Evolutionary conservation across 2,113 vertebrate species (phyloP), one percentile per base, ranked within the genome.

Genomic region (Pardalotus punctatus): DNA sequence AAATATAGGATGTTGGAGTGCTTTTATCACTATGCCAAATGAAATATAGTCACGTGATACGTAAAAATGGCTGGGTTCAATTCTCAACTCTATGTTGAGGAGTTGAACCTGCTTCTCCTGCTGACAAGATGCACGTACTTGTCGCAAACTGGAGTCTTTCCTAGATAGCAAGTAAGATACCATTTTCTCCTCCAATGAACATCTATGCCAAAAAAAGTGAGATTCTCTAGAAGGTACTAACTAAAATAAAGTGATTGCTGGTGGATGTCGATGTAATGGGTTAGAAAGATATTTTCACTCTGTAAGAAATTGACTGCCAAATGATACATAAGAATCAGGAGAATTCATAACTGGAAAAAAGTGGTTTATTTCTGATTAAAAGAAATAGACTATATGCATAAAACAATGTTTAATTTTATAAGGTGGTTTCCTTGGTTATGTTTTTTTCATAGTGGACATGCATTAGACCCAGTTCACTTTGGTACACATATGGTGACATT

Each of bases 1-100:
- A 92, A 74, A 19, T 25, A 11, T 3, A 31, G 19, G 20, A 10
- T 62, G 3, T 12, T 29, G 5, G 40, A 33, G 2, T 36, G 38
- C 8, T 62, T 70, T 89, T 70, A n/a, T 48, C 5, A 9, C 18
- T 65, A 8, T 64, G 8, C 12, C 31, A 95, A 66, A 69, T 18
- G 9, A 78, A 19, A 31, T 81, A 38, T 5, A 11, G 28, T 70
- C 56, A 40, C 1, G 2, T 35, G 28, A 17, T 28, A 45, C n/a
- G 2, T 36, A 31, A 70, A 70, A 87, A 25, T 28, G 12, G 2
- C 28, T 61, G 21, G 2, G 7, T 73, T 91, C 27, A 43, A 11
- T 40, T 64, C 19, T 54, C 1, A 3, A 4, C 5, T n/a, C 31
- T 57, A 3, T 25, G 3, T 7, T 50, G 14, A 53, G 7, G 13